Conservation (phyloP, 2,888 invertebrate genomes). For the Stenotaenia linearis region DNA sequence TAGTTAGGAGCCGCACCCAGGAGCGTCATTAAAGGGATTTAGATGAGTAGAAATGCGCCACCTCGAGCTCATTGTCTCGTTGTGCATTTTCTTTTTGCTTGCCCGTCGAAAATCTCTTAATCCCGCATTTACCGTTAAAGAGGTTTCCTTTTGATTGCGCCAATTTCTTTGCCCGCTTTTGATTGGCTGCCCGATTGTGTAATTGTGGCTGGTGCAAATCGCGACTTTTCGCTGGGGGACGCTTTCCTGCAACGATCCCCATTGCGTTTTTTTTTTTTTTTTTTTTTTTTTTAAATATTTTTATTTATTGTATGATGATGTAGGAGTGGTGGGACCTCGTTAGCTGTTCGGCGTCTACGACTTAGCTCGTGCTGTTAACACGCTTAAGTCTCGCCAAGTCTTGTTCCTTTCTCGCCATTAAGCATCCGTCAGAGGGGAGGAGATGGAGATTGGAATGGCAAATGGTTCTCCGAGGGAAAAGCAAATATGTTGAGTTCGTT, state of each 20-base stretch:
- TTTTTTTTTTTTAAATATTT: neutral
- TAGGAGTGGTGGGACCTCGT: neutral
- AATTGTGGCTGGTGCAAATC: constrained; percentile 7
- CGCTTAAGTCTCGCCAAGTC: neutral
- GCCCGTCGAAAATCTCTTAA: constrained; percentile 10
- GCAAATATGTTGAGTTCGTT: neutral
- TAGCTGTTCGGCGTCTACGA: neutral
- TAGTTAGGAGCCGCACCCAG: constrained; percentile 20
- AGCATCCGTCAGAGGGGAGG: neutral
- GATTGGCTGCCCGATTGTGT: constrained; percentile 7
- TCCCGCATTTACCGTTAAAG: constrained; percentile 14
- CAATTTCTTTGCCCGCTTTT: neutral
- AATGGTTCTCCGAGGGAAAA: neutral
- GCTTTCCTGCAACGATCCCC: neutral
- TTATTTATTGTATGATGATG: neutral
- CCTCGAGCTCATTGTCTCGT: constrained; percentile 24
- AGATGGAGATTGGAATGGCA: neutral
- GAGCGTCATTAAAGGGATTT: constrained; percentile 13
- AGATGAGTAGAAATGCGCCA: neutral
- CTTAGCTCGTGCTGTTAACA: neutral
- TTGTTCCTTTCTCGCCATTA: neutral
- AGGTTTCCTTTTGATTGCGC: constrained; percentile 23
- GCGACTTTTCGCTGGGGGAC: neutral
- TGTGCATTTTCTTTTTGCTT: constrained; percentile 21
- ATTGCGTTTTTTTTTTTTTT: neutral